These are phyloP conservation scores for Xestia ashworthii DNA, from an alignment of 2,888 invertebrate genomes.

Conservation along the genomic window DNA sequence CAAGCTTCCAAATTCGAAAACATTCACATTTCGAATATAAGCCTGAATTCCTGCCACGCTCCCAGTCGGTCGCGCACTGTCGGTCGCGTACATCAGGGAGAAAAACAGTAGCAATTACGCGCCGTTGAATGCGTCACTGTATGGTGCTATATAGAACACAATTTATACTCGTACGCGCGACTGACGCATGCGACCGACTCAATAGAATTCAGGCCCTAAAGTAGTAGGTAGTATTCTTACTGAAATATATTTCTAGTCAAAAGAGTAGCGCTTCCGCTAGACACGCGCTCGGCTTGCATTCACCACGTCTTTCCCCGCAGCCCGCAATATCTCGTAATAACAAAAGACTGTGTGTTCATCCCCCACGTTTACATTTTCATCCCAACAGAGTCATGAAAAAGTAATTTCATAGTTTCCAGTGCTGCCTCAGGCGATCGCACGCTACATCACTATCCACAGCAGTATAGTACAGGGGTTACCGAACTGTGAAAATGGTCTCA, in stretches of 20 bases:
- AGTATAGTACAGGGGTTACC: slow-evolving; percentile 42
- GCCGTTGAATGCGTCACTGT: too few species aligned
- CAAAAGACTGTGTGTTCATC: slow-evolving; percentile 31
- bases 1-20: neutral
- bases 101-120: too few species aligned
- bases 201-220: too few species aligned
- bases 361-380: slow-evolving; percentile 36
- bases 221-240: neutral
- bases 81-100: too few species aligned
- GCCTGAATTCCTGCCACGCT: too few species aligned
- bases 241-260: neutral
- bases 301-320: neutral
- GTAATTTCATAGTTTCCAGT: slow-evolving; percentile 46
- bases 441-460: slow-evolving; percentile 23
- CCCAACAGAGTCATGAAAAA: slow-evolving; percentile 39
- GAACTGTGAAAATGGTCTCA: slow-evolving; percentile 62
- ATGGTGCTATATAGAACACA: too few species aligned
- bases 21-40: neutral
- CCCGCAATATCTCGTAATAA: slow-evolving; percentile 24
- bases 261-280: slow-evolving; percentile 20
- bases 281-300: slow-evolving; percentile 17
- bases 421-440: slow-evolving; percentile 36
- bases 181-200: too few species aligned
- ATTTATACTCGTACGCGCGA: too few species aligned
- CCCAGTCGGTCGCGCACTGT: too few species aligned